These are phyloP conservation scores for Eristalis intricaria DNA, from an alignment of 2,888 invertebrate species.

Conservation along the genomic window DNA sequence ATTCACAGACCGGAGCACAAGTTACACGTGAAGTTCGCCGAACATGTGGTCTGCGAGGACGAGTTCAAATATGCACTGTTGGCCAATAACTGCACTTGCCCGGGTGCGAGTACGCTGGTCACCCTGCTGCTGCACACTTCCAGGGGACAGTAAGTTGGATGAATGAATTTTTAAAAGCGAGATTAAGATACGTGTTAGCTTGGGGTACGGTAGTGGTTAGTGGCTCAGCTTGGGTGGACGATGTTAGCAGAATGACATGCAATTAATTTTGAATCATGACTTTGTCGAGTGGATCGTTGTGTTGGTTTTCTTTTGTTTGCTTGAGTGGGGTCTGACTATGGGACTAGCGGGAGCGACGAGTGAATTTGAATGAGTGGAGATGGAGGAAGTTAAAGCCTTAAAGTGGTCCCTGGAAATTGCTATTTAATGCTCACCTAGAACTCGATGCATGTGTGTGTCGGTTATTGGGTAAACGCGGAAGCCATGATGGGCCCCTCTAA, in stretches of 20 bases:
- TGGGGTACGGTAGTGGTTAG: background rate
- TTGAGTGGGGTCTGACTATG: background rate
- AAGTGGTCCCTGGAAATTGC: background rate
- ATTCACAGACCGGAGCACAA: conserved; percentile 94
- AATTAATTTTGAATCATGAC: conserved; percentile 4
- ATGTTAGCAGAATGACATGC: background rate
- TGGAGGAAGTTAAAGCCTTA: background rate
- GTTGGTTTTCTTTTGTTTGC: background rate
- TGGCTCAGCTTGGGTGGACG: background rate
- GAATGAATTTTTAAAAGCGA: conserved; percentile 41
- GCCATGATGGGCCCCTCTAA: too few species aligned
- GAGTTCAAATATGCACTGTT: conserved; percentile 99
- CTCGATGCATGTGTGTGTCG: too few species aligned
- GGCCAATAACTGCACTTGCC: conserved; percentile 99
- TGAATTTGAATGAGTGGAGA: background rate
- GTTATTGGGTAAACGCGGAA: too few species aligned
- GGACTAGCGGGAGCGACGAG: background rate
- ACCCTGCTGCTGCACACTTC: conserved; percentile 98
- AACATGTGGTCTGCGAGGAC: conserved; percentile 99
- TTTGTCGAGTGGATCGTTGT: background rate
- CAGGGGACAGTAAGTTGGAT: conserved; percentile 94
- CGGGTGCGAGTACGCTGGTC: conserved; percentile 97
- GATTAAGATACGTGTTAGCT: background rate
- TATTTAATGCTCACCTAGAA: background rate
- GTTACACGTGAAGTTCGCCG: conserved; percentile 98